Conservation (phyloP, 1,140 invertebrate genomes). For the Drosophila paulistorum region DNA sequence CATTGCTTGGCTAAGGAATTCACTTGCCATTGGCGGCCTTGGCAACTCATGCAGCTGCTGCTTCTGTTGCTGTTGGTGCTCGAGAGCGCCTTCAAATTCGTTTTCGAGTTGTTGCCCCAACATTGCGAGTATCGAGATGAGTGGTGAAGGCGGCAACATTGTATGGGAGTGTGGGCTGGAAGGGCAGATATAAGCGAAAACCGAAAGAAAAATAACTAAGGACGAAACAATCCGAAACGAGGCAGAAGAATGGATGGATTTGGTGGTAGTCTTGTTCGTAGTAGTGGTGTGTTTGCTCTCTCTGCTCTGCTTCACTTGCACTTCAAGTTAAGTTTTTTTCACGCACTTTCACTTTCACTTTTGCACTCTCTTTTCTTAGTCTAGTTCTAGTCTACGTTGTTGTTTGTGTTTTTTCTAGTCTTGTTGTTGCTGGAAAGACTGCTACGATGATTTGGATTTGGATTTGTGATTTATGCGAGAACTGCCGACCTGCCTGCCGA, state of each 20-base stretch:
- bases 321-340: slow-evolving; percentile 68
- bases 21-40: slow-evolving; percentile 7
- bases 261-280: slow-evolving; percentile 3
- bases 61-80: slow-evolving; percentile 1
- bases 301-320: slow-evolving; percentile 40
- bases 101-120: slow-evolving; percentile 1
- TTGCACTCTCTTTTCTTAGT: slow-evolving; percentile 39
- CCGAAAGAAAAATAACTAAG: slow-evolving; percentile 11
- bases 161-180: slow-evolving; percentile 2
- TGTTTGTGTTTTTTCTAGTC: slow-evolving; percentile 17
- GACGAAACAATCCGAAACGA: slow-evolving; percentile 19
- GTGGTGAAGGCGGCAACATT: slow-evolving; percentile 30
- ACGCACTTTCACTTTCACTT: slow-evolving; percentile 71
- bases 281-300: slow-evolving; percentile 10
- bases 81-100: not conserved
- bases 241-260: slow-evolving; percentile 7
- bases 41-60: slow-evolving; percentile 4
- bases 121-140: not conserved
- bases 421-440: not conserved
- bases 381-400: slow-evolving; percentile 35
- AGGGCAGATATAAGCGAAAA: not conserved
- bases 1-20: slow-evolving; percentile 45
- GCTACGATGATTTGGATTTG: slow-evolving; percentile 3
- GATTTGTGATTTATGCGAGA: slow-evolving; percentile 73
- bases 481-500: slow-evolving; percentile 65